Evolutionary conservation across 2,888 invertebrate species (phyloP).

Genomic region (Pinctada fucata): DNA sequence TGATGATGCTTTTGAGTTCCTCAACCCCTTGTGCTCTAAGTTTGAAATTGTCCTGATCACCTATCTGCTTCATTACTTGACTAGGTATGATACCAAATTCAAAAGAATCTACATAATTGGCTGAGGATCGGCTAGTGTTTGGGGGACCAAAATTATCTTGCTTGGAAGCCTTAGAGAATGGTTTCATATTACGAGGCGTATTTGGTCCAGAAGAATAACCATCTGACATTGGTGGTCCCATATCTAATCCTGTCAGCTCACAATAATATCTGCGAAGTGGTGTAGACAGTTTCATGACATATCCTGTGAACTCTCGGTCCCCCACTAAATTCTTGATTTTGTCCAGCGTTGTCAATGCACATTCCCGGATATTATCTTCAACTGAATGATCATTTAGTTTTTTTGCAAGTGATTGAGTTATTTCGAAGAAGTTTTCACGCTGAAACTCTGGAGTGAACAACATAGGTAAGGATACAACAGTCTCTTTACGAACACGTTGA

Average conservation of each 20-base stretch:
- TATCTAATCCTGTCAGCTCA: slow-evolving; percentile 59
- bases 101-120: slow-evolving; percentile 60
- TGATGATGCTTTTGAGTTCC: slow-evolving; percentile 80
- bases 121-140: slow-evolving; percentile 38
- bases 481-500: slow-evolving; percentile 73
- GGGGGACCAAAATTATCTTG: slow-evolving; percentile 39
- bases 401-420: slow-evolving; percentile 73
- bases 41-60: slow-evolving; percentile 81
- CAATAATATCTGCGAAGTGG: slow-evolving; percentile 64
- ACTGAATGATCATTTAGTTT: slow-evolving; percentile 67
- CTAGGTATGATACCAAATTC: slow-evolving; percentile 78
- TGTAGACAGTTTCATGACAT: slow-evolving; percentile 69
- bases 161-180: slow-evolving; percentile 46
- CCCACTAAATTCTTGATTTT: slow-evolving; percentile 76
- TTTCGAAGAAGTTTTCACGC: slow-evolving; percentile 75
- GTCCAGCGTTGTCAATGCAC: slow-evolving; percentile 74
- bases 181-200: slow-evolving; percentile 42
- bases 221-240: slow-evolving; percentile 37
- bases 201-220: slow-evolving; percentile 35
- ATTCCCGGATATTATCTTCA: slow-evolving; percentile 71
- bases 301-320: slow-evolving; percentile 71
- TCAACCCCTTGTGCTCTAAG: slow-evolving; percentile 81
- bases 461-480: slow-evolving; percentile 76
- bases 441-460: slow-evolving; percentile 77
- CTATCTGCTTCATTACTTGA: slow-evolving; percentile 75